These are phyloP conservation scores for Papilio elwesi DNA, from an alignment of 2,888 invertebrate genomes.

Conservation along the genomic window DNA sequence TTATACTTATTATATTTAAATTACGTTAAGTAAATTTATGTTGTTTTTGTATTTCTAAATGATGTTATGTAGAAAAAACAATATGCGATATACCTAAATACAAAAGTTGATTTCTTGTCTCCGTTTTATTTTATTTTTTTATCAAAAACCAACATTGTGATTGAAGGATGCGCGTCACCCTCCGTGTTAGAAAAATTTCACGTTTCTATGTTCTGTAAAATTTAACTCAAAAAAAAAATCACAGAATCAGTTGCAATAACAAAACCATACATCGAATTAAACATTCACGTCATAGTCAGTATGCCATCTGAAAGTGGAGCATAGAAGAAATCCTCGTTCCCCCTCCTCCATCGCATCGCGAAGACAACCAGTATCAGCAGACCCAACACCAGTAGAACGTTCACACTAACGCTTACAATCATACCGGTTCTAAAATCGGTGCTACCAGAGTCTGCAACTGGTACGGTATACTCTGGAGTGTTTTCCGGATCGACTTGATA, in stretches of 20 bases:
- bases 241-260: background rate
- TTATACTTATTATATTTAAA: no score
- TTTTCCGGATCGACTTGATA: conserved; percentile 19
- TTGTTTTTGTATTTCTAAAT: no score
- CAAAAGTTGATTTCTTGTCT: no score
- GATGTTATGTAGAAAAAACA: no score
- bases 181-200: no score
- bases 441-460: conserved; percentile 39
- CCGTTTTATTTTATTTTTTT: no score
- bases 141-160: no score
- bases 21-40: no score
- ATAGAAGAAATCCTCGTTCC: conserved; percentile 56
- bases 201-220: no score
- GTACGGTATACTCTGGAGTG: conserved; percentile 36
- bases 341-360: conserved; percentile 57
- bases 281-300: conserved; percentile 48
- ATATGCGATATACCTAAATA: no score
- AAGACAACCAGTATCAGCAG: conserved; percentile 54
- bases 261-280: background rate
- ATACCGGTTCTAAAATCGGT: conserved; percentile 51
- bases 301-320: conserved; percentile 51
- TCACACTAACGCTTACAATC: conserved; percentile 61
- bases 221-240: no score
- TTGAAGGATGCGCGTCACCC: no score
- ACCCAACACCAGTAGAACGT: conserved; percentile 57